Conservation (phyloP, 2,797 vertebrate genomes). For the Sarcoramphus papa region DNA sequence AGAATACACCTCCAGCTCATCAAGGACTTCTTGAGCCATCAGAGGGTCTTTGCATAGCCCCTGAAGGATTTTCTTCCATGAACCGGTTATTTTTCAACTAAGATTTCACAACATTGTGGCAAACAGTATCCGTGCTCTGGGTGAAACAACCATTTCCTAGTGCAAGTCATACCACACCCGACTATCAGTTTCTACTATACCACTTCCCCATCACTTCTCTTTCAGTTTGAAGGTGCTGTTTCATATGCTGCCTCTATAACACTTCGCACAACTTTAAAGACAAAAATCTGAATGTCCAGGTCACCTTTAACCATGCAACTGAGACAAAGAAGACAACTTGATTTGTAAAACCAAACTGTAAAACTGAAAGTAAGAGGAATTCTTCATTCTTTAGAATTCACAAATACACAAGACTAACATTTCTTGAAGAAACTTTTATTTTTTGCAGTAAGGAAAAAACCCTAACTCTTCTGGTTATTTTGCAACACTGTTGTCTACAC, state of each 20-base stretch:
- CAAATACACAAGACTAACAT: fast-evolving
- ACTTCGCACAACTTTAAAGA: too few relatives aligned
- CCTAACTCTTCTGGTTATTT: not conserved
- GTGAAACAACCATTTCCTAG: not conserved
- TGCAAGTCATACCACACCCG: fast-evolving
- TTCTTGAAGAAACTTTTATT: not conserved
- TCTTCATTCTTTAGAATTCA: fast-evolving
- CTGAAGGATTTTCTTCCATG: not conserved
- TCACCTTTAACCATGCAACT: fast-evolving
- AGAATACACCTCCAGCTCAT: not conserved
- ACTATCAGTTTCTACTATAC: fast-evolving
- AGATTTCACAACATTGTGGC: not conserved
- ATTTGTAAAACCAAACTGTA: fast-evolving
- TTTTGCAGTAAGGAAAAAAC: not conserved
- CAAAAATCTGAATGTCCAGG: fast-evolving
- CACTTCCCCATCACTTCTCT: fast-evolving
- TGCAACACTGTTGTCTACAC: not conserved
- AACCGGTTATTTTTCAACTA: not conserved
- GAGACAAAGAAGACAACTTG: not conserved
- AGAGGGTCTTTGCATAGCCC: not conserved
- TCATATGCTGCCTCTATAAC: not conserved
- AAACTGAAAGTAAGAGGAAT: not conserved
- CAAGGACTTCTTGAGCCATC: not conserved
- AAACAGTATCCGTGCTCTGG: fast-evolving
- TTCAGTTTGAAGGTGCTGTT: fast-evolving